A percentile compares a stretch with the other conserved stretches of the same genome.
phyloP scores from a whole-genome alignment of 1,140 invertebrate genomes.

The Drosophila ogumai region DNA sequence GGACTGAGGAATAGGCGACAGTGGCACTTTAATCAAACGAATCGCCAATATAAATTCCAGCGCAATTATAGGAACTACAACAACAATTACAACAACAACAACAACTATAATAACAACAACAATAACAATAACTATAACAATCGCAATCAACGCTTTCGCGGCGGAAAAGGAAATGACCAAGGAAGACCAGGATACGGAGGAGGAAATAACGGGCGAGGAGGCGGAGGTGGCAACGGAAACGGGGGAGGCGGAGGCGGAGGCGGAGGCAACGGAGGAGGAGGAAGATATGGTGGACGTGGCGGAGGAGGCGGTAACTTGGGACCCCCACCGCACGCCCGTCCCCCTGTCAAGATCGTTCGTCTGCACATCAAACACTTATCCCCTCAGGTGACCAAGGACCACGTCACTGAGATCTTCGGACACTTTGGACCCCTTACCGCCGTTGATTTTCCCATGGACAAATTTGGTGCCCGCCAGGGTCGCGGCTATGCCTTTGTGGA shows the following conservation, averaged over 20 bases:
- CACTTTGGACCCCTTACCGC: constrained; percentile 52
- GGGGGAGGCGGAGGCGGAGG: background rate
- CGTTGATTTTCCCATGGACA: constrained; percentile 59
- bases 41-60: background rate
- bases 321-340: background rate
- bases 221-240: background rate
- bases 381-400: constrained; percentile 54
- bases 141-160: background rate
- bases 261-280: background rate
- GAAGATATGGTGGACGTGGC: background rate
- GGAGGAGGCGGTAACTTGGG: background rate
- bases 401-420: constrained; percentile 60
- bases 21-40: background rate
- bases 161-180: background rate
- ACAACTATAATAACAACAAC: background rate
- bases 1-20: too few relatives aligned
- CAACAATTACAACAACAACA: background rate
- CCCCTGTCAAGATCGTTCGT: constrained; percentile 18
- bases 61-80: background rate
- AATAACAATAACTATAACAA: background rate
- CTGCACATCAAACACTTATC: constrained; percentile 60
- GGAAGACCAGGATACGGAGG: background rate
- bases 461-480: constrained; percentile 8
- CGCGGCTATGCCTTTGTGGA: constrained; percentile 68
- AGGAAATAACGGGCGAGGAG: background rate